Evolutionary conservation across 1,140 invertebrate genomes (phyloP), one percentile per base, ranked within the genome.

Genomic region (Zophobas atratus): DNA sequence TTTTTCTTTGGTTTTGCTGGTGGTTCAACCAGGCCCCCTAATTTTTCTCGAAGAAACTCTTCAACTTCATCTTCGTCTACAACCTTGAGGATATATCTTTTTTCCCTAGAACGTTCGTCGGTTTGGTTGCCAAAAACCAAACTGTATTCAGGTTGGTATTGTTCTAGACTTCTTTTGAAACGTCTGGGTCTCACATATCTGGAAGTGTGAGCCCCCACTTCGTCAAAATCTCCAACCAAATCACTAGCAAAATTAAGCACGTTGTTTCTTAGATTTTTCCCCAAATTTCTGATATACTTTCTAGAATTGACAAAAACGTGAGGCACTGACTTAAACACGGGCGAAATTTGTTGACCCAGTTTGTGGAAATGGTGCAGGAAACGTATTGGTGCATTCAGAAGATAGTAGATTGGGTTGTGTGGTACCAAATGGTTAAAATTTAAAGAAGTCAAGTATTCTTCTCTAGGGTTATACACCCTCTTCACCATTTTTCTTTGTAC

Each of bases 21-120:
- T 34, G 48, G 78, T 53, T 77, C n/a, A 83, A 77, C 48, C 32
- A 82, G 39, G 41, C 78, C 77, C 8, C 79, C 57, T 6, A 76
- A 33, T 41, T 76, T 76, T 2, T 76, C 75, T 8, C 63, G 39
- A 8, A 76, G 34, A 33, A 76, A 76, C 3, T 67, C 57, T 2
- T 76, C 53, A 41, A 76, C 56, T 53, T 76, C 75, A n/a, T 76
- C 63, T 34, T 76, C 75, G 35, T 76, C 75, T 6, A 76, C 75
- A 0, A 70, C 56, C 55, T 76, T 76, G 2, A 76, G 35, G 35
- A 76, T 67, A 34, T 67, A 76, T 38, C 75, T 32, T 43, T 51
- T 75, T 38, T 35, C 39, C 35, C 39, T 70, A 34, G 36, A 46
- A 20, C 46, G 39, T 72, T 51, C 32, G 41, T 34, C 46, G 0